Evolutionary conservation across 53 echinoderm and acorn worm species (phyloP), one percentile per base, ranked within the genome.

Genomic region (Stichopus horrens): DNA sequence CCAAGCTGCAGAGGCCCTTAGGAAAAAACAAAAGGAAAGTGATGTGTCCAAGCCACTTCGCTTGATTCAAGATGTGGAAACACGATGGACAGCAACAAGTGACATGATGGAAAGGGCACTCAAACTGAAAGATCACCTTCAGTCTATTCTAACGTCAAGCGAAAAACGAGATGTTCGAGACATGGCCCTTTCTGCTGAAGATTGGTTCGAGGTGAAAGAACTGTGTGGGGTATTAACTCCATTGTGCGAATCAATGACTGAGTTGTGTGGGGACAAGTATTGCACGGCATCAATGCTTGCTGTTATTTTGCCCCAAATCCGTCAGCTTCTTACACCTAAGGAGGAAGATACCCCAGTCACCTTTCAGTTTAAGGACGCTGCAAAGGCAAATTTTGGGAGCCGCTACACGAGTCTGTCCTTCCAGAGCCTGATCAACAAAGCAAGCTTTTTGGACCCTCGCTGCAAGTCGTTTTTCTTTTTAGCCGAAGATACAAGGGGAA

Each of bases 171-270:
- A 77, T 37, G 76, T 76, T 23, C 77, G 77, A 8, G 77, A 77
- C 77, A 77, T 77, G 77, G 77, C 77, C 4, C 6, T 77, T 77
- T 77, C 77, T 51, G 77, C 77, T 51, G 77, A 77, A 77, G 77
- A 77, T 13, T 77, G 77, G 77, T 77, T 77, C 51, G 77, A 5
- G 53, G 53, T 77, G 22, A 77, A 77, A 77, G 77, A 77, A 52
- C 77, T 77, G 7, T 77, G 77, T 77, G 77, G 23, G 13, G 77
- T 77, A 52, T 52, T 77, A 23, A 77, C 77, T 51, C 77, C 77
- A 0, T 52, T 77, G n/a, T n/a, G 77, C 77, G 77, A 77, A 51
- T 23, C 21, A 5, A 77, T 77, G 77, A 77, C 77, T 23, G 77
- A 77, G 52, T 51, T 5, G 22, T 77, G 77, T 51, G 77, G 77